Evolutionary conservation across 2,113 vertebrate species (phyloP), one percentile per base, ranked within the genome.

Genomic region (Chionis minor): DNA sequence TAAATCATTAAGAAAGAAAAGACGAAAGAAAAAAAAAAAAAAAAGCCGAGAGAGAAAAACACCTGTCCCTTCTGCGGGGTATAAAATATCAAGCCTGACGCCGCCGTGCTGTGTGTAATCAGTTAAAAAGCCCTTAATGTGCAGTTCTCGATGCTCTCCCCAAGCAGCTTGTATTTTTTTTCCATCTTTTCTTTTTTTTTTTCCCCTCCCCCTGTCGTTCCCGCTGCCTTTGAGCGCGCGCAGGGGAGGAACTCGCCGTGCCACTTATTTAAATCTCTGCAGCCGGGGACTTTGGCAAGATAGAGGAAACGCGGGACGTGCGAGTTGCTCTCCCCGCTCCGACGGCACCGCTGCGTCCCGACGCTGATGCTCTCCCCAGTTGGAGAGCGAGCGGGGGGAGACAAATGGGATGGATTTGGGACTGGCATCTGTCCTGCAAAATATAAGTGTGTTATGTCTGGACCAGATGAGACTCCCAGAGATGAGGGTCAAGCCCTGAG

Each of bases 341-440:
- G 0, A 18, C 47, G 32, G 56, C 55, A 8, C 5, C 0, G 0
- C 74, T 18, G 61, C 9, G 10, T 91, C 67, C 77, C 0, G 0
- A 16, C 2, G 6, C 71, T 33, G 44, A 11, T 4, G 8, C 22
- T 90, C 12, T 70, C 12, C 55, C 55, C 0, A 0, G 0, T 3
- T 67, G 74, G 49, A n/a, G 54, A 72, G 58, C 0, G 2, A n/a
- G 0, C 20, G 28, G 58, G 32, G 58, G 44, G 44, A 74, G 58
- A 13, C 40, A 56, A 93, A 20, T 0, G 0, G 63, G 70, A 38
- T 4, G 24, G 63, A 35, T 85, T 66, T 66, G 54, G 44, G 44
- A 30, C 32, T 22, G 58, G 27, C 51, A 32, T 70, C 35, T 66
- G 12, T 23, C 61, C 51, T 67, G 49, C 6, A 24, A 81, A 81